Evolutionary conservation across 2,113 vertebrate genomes (phyloP).

Genomic region (Eira barbara): DNA sequence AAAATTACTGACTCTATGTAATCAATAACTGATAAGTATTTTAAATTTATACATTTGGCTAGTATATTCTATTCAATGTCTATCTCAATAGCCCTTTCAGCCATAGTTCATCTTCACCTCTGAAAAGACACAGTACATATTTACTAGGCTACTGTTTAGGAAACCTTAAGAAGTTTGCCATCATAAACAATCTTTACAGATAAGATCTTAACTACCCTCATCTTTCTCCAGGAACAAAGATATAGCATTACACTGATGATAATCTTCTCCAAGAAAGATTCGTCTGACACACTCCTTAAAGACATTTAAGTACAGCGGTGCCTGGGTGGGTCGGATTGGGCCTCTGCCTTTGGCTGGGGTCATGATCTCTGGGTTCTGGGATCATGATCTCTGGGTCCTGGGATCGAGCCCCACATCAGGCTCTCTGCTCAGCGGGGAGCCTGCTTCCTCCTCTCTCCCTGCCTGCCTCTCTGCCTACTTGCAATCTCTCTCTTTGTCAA

Average conservation of each 20-base stretch:
- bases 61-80: not conserved
- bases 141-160: not conserved
- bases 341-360: no score
- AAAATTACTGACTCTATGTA: not conserved
- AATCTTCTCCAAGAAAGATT: not conserved
- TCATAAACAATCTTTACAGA: not conserved
- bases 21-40: not conserved
- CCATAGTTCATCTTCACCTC: not conserved
- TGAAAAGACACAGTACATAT: not conserved
- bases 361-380: no score
- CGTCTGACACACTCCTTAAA: not conserved
- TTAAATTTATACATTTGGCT: not conserved
- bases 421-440: no score
- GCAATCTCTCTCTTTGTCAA: no score
- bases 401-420: no score
- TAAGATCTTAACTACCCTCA: not conserved
- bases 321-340: no score
- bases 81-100: not conserved
- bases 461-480: no score
- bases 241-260: not conserved
- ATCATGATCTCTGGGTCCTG: no score
- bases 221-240: not conserved
- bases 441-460: no score
- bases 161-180: not conserved
- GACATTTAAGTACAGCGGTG: not conserved